Evolutionary conservation across 2,888 invertebrate genomes (phyloP), one percentile per base, ranked within the genome.

Genomic region (Xestia c-nigrum): DNA sequence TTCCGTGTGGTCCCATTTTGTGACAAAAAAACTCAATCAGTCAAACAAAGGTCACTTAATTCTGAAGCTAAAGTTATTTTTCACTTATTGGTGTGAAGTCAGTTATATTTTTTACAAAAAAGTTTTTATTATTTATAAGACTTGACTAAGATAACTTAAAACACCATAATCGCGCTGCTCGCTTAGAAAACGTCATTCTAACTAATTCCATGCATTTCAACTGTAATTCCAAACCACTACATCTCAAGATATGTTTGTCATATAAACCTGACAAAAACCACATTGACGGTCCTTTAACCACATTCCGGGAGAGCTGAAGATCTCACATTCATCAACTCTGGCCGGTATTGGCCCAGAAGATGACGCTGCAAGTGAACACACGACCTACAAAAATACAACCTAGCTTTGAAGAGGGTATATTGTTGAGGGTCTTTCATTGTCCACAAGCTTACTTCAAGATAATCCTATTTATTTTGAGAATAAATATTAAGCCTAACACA

Each of bases 401-500:
- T 7, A 1, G 14, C 19, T 43, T n/a, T 52, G 38, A 63, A 46
- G 16, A 46, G 24, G 21, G 38, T 31, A 31, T 31, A 31, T 31
- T 31, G 31, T 74, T 31, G 59, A 31, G 3, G 31, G 31, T 16
- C 43, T 38, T 38, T 14, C 50, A 50, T 21, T 46, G 24, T 21
- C 9, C 19, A 38, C 43, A 50, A 43, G 24, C 46, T 61, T 38
- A 0, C 21, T 46, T 63, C 50, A 38, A 61, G 10, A 24, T 68
- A 68, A 68, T 67, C 52, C 7, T 57, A n/a, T 72, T 65, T 72
- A 72, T 69, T 55, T 38, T 7, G 14, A 19, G 10, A 65, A 47
- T 14, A 38, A 65, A 47, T 14, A 31, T 61, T 55, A 67, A 67
- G 24, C 46, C 16, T 57, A 52, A 64, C 40, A 74, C 31, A 67